phyloP scores from a whole-genome alignment of 2,888 invertebrate genomes.

The Hemicrepidius hirtus region DNA sequence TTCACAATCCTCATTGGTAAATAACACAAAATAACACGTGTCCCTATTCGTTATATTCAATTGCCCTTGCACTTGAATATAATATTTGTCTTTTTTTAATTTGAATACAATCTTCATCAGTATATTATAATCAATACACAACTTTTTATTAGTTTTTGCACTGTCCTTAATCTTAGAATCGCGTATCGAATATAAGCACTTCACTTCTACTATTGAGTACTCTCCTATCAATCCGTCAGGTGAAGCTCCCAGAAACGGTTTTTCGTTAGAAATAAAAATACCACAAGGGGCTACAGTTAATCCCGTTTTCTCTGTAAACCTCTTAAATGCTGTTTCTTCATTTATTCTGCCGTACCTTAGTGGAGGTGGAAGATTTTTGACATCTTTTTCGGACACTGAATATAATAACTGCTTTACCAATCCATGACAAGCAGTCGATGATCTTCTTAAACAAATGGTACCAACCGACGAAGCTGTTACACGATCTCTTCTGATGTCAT shows the following conservation, averaged over 20 bases:
- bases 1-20: background rate
- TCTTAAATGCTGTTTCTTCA: background rate
- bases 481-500: too few species aligned
- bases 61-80: too few species aligned
- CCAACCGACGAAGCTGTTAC: too few species aligned
- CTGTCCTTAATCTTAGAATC: background rate
- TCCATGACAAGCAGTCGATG: too few species aligned
- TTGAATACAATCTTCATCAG: background rate
- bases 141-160: background rate
- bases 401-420: background rate
- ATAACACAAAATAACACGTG: background rate
- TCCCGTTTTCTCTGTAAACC: constrained; percentile 2
- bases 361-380: background rate
- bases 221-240: constrained; percentile 1
- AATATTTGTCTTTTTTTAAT: background rate
- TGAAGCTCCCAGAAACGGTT: constrained; percentile 7
- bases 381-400: constrained; percentile 1
- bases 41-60: too few species aligned
- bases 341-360: background rate
- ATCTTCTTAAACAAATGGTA: too few species aligned
- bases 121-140: background rate
- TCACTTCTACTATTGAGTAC: background rate
- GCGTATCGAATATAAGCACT: background rate
- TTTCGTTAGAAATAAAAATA: background rate
- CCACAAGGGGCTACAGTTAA: background rate